phyloP scores from a whole-genome alignment of 2,888 invertebrate species.

The Xestobium rufovillosum region DNA sequence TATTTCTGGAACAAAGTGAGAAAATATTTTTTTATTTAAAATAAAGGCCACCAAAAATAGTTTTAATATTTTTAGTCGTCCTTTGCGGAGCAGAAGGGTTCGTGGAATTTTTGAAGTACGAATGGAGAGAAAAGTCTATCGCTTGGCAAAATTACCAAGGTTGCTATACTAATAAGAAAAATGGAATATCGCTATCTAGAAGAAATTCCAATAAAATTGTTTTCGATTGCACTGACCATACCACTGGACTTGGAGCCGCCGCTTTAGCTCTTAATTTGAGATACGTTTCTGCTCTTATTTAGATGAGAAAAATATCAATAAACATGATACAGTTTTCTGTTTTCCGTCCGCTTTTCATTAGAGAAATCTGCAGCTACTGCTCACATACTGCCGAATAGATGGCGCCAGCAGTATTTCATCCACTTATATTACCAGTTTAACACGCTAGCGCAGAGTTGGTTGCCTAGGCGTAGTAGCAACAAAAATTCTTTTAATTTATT shows the following conservation, averaged over 20 bases:
- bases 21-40: constrained; percentile 1
- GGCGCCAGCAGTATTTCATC: no score
- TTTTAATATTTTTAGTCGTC: constrained; percentile 39
- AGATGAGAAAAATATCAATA: no score
- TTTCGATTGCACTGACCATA: constrained; percentile 42
- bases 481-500: no score
- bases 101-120: constrained; percentile 38
- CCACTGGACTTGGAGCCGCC: constrained; percentile 42
- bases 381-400: no score
- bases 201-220: constrained; percentile 34
- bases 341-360: no score
- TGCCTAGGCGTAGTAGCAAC: no score
- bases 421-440: no score
- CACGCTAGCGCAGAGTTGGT: no score
- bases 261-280: constrained; percentile 34
- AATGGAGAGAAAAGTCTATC: constrained; percentile 37
- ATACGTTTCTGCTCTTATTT: constrained; percentile 18
- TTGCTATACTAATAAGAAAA: constrained; percentile 37
- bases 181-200: constrained; percentile 18
- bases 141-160: constrained; percentile 40
- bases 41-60: no score
- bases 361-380: no score
- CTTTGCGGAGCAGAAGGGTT: constrained; percentile 46
- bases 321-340: no score
- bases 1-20: constrained; percentile 35